phyloP scores from a whole-genome alignment of 1,140 invertebrate genomes.

The Drosophila pruinosa region DNA sequence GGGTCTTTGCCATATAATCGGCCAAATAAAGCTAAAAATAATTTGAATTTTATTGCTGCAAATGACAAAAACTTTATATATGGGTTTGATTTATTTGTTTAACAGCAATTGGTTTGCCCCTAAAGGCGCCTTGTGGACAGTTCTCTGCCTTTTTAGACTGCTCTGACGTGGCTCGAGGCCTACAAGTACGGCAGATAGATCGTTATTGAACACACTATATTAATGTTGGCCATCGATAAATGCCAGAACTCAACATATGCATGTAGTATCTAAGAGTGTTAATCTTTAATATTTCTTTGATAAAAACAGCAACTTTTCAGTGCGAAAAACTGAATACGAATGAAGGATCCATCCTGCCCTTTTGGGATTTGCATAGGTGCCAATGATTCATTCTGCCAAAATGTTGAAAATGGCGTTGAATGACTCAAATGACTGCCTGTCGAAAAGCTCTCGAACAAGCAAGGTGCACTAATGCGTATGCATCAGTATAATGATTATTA shows the following conservation, averaged over 20 bases:
- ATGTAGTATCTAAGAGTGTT: background rate
- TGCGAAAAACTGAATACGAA: too few relatives aligned
- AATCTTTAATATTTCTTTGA: background rate
- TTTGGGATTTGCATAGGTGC: too few relatives aligned
- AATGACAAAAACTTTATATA: conserved; percentile 68
- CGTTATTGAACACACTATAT: background rate
- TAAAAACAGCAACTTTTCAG: too few relatives aligned
- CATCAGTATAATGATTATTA: too few relatives aligned
- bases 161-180: background rate
- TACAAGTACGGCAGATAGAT: background rate
- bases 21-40: conserved; percentile 75
- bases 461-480: too few relatives aligned
- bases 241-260: background rate
- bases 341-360: too few relatives aligned
- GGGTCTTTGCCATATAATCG: conserved; percentile 48
- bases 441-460: too few relatives aligned
- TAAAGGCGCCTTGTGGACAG: background rate
- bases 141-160: background rate
- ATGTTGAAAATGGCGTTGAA: too few relatives aligned
- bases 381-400: too few relatives aligned
- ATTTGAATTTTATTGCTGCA: conserved; percentile 75
- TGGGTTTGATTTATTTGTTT: conserved; percentile 39
- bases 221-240: conserved; percentile 1
- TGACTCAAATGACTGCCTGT: too few relatives aligned
- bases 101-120: background rate